Evolutionary conservation across 2,113 vertebrate species (phyloP).

Genomic region (Anguilla japonica): DNA sequence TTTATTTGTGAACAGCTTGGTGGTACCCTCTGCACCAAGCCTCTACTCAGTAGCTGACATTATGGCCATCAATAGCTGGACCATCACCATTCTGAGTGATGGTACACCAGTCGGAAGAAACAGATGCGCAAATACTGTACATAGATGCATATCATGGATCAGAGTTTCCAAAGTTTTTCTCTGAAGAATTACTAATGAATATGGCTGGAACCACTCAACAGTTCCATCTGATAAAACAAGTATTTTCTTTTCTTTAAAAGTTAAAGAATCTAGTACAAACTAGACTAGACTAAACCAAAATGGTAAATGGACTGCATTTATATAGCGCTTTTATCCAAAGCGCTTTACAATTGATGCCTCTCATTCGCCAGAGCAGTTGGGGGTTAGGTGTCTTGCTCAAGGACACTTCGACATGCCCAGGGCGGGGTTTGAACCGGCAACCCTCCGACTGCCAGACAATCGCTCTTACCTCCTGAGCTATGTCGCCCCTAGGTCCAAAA

Average conservation of each 20-base stretch:
- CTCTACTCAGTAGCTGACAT: background rate
- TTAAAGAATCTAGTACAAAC: too few species aligned
- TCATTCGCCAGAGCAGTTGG: too few species aligned
- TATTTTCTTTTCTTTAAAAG: background rate
- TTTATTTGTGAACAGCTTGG: background rate
- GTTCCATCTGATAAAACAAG: background rate
- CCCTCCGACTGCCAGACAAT: too few species aligned
- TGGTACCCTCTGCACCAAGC: background rate
- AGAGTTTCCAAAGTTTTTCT: slow-evolving; percentile 7
- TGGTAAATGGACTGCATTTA: too few species aligned
- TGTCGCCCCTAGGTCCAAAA: too few species aligned
- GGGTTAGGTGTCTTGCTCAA: too few species aligned
- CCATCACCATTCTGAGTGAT: background rate
- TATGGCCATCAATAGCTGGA: background rate
- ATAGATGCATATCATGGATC: background rate
- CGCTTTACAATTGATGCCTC: too few species aligned
- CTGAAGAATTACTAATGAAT: slow-evolving; percentile 12
- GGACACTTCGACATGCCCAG: too few species aligned
- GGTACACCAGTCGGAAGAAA: background rate
- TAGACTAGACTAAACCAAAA: too few species aligned
- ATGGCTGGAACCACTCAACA: background rate
- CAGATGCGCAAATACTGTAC: background rate
- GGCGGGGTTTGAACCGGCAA: too few species aligned
- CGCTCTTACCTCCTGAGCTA: too few species aligned
- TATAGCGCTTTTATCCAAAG: too few species aligned